These are phyloP conservation scores for Rhynchomys soricoides DNA, from an alignment of 2,113 vertebrate genomes.

Conservation along the genomic window DNA sequence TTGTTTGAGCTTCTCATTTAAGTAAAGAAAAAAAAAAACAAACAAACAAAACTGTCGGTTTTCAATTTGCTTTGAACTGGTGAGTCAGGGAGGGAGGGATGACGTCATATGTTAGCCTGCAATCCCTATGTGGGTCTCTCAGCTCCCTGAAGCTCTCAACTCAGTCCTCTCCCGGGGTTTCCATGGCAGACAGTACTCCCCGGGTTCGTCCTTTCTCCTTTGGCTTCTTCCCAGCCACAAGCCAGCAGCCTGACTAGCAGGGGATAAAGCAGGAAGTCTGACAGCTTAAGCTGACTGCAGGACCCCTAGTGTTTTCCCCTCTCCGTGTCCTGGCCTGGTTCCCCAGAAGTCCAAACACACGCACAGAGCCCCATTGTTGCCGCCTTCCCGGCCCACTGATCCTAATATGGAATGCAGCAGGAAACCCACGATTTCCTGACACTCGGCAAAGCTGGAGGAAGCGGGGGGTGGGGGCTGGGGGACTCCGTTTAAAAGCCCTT, in stretches of 20 bases:
- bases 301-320: conserved; percentile 89
- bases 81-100: conserved; percentile 69
- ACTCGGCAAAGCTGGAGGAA: conserved; percentile 86
- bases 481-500: conserved; percentile 84
- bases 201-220: background rate
- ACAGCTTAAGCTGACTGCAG: conserved; percentile 84
- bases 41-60: conserved; percentile 34
- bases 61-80: conserved; percentile 47
- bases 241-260: conserved; percentile 44
- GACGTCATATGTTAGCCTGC: conserved; percentile 76
- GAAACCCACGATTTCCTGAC: conserved; percentile 93
- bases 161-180: background rate
- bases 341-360: conserved; percentile 88
- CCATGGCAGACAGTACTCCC: background rate
- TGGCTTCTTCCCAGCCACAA: conserved; percentile 44
- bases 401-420: conserved; percentile 92
- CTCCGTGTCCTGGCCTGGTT: conserved; percentile 87
- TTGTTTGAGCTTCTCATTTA: conserved; percentile 9
- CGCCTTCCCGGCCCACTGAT: conserved; percentile 89
- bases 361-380: conserved; percentile 90
- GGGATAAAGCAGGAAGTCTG: conserved; percentile 83
- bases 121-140: conserved; percentile 19
- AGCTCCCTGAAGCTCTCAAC: background rate
- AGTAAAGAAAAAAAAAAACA: conserved; percentile 6
- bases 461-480: conserved; percentile 76